Evolutionary conservation across 2,888 invertebrate species (phyloP), one percentile per base, ranked within the genome.

Genomic region (Caenorhabditis uteleia): DNA sequence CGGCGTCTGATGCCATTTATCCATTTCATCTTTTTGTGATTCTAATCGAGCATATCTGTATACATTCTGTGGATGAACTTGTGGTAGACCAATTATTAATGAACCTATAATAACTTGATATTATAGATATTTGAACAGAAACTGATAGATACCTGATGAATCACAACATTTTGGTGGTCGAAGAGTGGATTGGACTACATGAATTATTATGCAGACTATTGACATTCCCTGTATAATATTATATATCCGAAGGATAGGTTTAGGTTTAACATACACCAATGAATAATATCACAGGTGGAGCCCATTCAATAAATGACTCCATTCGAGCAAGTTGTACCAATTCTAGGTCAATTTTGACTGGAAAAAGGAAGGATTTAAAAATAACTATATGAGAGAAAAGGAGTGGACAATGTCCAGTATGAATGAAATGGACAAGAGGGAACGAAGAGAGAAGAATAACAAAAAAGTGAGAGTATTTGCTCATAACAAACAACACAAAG

Each of bases 101-200:
- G 54, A 45, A 23, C 60, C 60, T 60, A 49, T 18, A 60, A 59
- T 8, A 43, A 43, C n/a, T 14, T 43, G 2, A 20, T 21, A 12
- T 21, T 46, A 5, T 18, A 47, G 54, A 45, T 49, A 23, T 23
- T 34, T 44, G 26, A 14, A 23, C 29, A 42, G 18, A 25, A 36
- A 29, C 26, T 39, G n/a, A 29, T 21, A 34, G 23, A 44, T 46
- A 54, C 60, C 60, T 48, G 60, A 29, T 25, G 50, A 40, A 18
- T 43, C 33, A 40, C 62, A 62, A 36, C 62, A 62, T 45, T 62
- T 50, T 20, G 62, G 62, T 34, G 56, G 62, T 33, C 53, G 47
- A 16, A 56, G 39, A 6, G 57, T 62, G 4, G 62, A 62, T 44
- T 62, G 62, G 26, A 62, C 20, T 6, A 62, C 27, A 29, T 62